Percentiles rank a stretch among this genome's conserved stretches.
Conservation (phyloP, 2,113 vertebrate species). For the Lota lota region DNA sequence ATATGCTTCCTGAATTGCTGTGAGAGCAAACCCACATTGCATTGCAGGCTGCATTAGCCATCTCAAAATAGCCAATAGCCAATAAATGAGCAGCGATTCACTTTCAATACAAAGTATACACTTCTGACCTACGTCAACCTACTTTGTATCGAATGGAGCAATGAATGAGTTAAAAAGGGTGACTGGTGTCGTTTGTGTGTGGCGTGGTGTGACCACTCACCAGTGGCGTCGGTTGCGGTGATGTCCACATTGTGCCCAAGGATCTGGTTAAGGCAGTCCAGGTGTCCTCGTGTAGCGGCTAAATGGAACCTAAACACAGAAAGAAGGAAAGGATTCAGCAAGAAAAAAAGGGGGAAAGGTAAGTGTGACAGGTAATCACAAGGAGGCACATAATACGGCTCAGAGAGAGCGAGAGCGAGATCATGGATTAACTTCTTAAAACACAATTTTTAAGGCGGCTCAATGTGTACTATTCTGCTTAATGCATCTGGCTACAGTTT, state of each 20-base stretch:
- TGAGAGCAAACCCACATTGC: too few relatives aligned
- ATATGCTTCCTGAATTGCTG: too few relatives aligned
- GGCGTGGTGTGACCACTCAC: constrained; percentile 59
- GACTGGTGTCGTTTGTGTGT: neutral
- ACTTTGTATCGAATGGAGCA: too few relatives aligned
- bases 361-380: neutral
- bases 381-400: neutral
- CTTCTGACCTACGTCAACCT: too few relatives aligned
- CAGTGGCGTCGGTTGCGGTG: constrained; percentile 84
- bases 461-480: too few relatives aligned
- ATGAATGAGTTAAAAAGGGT: too few relatives aligned
- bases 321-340: neutral
- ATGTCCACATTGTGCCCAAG: constrained; percentile 86
- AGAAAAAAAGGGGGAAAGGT: neutral
- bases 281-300: constrained; percentile 87
- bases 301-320: constrained; percentile 84
- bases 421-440: neutral
- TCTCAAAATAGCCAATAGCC: too few relatives aligned
- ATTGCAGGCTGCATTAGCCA: too few relatives aligned
- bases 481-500: too few relatives aligned
- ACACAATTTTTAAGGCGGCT: neutral
- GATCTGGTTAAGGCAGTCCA: constrained; percentile 90
- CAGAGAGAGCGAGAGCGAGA: neutral
- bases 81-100: too few relatives aligned
- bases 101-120: too few relatives aligned